Conservation (phyloP, 2,888 invertebrate species). For the Adineta ricciae region DNA sequence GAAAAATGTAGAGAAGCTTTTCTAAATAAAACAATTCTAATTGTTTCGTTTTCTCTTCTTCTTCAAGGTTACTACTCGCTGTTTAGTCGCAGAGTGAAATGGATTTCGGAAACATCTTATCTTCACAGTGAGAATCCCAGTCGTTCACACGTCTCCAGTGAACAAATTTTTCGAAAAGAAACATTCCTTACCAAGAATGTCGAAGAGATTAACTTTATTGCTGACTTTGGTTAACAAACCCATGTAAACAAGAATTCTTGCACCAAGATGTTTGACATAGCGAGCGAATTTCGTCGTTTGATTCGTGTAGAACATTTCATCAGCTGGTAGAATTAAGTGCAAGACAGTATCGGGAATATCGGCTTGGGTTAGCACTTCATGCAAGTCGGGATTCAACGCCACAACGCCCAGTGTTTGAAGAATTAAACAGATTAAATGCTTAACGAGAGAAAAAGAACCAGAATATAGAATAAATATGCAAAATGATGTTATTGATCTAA, state of each 20-base stretch:
- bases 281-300: slow-evolving; percentile 59
- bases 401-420: slow-evolving; percentile 29
- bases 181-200: slow-evolving; percentile 27
- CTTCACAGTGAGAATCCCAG: not conserved
- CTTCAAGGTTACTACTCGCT: too few species aligned
- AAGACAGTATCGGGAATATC: slow-evolving; percentile 53
- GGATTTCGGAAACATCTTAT: not conserved
- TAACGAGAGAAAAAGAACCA: not conserved
- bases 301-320: slow-evolving; percentile 62
- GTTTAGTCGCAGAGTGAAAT: not conserved
- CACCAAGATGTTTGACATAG: slow-evolving; percentile 60
- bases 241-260: slow-evolving; percentile 58
- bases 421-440: slow-evolving; percentile 33
- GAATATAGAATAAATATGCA: not conserved
- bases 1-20: too few species aligned
- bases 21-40: too few species aligned
- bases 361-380: slow-evolving; percentile 10
- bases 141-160: not conserved
- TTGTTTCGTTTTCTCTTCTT: too few species aligned
- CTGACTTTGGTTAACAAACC: slow-evolving; percentile 52
- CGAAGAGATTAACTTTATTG: slow-evolving; percentile 33
- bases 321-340: slow-evolving; percentile 59
- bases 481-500: not conserved
- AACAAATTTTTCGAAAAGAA: not conserved
- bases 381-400: slow-evolving; percentile 28